Base-by-base conservation (phyloP, 1,140 invertebrate genomes). In the Wiebesia pumilae region DNA sequence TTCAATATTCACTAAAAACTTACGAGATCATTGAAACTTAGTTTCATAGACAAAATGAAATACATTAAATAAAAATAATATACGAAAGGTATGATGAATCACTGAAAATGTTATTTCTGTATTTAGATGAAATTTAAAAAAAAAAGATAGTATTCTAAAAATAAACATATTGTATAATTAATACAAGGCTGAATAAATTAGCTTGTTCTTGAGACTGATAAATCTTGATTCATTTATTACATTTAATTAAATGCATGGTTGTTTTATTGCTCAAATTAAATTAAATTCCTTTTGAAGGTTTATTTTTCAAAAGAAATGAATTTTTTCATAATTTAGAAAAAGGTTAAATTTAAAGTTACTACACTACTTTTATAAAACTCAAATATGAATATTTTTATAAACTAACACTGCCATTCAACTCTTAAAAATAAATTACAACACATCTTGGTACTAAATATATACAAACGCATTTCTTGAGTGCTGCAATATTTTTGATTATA, bases 331-430 rank as follows among this genome's bases (percentile, higher is more conserved):
- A 47, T 47, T 6, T 47, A 47, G 43, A 47, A 47, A 47, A 47
- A 7, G 43, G 43, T 7, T 47, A 47, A n/a, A n/a, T n/a, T n/a
- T n/a, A n/a, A n/a, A n/a, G n/a, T n/a, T n/a, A n/a, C n/a, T n/a
- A n/a, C n/a, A n/a, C n/a, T n/a, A n/a, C n/a, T n/a, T n/a, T 38
- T 73, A 10, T 73, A 73, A 73, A 24, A 65, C 14, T 73, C 1
- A 73, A 73, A 73, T 6, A 33, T 73, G 30, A 19, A 75, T 40
- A 43, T 78, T 51, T 47, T 78, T 30, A 78, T 27, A 78, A 51
- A 78, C 47, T 71, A 33, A 73, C 21, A 51, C 10, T 78, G 16
- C 9, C 47, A 47, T 19, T 78, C 21, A 43, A 51, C 4, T 77
- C 40, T 75, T 75, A 40, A 51, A 54, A 51, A 24, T 77, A 47